Conservation (phyloP, 1,140 invertebrate species). For the Cotesia glomerata region DNA sequence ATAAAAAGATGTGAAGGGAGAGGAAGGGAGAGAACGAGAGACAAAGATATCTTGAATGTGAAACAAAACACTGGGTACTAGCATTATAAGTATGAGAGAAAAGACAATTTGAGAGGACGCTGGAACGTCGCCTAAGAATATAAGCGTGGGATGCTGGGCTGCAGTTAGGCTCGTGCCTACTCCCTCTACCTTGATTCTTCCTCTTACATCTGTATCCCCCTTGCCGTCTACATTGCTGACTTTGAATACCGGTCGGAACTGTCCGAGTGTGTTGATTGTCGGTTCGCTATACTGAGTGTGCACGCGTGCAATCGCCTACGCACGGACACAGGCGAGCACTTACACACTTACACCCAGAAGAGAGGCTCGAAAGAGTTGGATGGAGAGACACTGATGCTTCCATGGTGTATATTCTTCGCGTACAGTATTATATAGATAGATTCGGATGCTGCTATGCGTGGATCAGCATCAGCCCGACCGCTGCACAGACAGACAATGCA, state of each 20-base stretch:
- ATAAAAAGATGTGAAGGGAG: slow-evolving; percentile 10
- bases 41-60: neutral
- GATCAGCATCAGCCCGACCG: slow-evolving; percentile 55
- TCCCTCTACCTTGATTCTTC: slow-evolving; percentile 18
- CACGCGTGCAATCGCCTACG: slow-evolving; percentile 40
- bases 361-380: slow-evolving; percentile 18
- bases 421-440: slow-evolving; percentile 50
- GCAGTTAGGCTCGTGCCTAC: slow-evolving; percentile 60
- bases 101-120: slow-evolving; percentile 32
- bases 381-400: slow-evolving; percentile 3
- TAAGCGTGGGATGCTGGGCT: slow-evolving; percentile 56
- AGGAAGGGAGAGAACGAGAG: slow-evolving; percentile 1
- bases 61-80: neutral
- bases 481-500: slow-evolving; percentile 54
- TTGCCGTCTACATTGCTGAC: slow-evolving; percentile 41
- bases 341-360: slow-evolving; percentile 29
- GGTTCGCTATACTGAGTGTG: slow-evolving; percentile 30
- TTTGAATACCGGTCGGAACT: slow-evolving; percentile 59
- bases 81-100: neutral
- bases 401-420: slow-evolving; percentile 30
- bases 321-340: slow-evolving; percentile 27
- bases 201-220: slow-evolving; percentile 35
- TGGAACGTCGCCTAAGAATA: slow-evolving; percentile 47
- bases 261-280: slow-evolving; percentile 36
- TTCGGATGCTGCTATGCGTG: slow-evolving; percentile 53